Evolutionary conservation across 2,113 vertebrate species (phyloP), one percentile per base, ranked within the genome.

Genomic region (Pampusana beccarii): DNA sequence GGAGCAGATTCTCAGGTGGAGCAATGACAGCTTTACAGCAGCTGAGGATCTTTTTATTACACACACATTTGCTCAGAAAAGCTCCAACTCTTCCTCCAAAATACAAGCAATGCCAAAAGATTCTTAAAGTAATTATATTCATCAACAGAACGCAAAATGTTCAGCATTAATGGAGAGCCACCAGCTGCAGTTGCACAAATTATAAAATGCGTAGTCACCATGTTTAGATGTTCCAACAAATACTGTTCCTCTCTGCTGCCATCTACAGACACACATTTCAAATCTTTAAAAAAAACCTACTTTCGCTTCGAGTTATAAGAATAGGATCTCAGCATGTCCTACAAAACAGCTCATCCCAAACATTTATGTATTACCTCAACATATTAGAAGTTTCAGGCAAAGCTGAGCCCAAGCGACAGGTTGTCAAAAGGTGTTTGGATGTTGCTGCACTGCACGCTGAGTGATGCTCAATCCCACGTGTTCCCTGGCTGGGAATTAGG

Each of bases 191-290:
- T 53, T 33, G 29, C 75, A 62, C 25, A 56, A 69, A 82, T 80
- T 28, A 64, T 5, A 88, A 88, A 88, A 73, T 21, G 61, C 17
- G 1, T 2, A 29, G 58, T 75, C 87, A 85, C 58, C 66, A 20
- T 31, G 36, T 71, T 84, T 50, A 86, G 54, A 53, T 31, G 44
- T 34, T 53, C 46, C 31, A 70, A 65, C 31, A 78, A 77, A 54
- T 23, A 72, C 5, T 3, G 0, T 26, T 96, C 50, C 70, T 90
- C 91, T 94, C 56, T 97, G 75, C 92, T 90, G 94, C 95, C 96
- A 95, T 53, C 95, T 97, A 92, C 67, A 94, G 95, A 83, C 5
- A 65, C 5, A 65, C 10, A 48, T 19, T 57, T 46, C 6, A 54
- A 62, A 1, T 6, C 42, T 13, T n/a, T 15, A 6, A 7, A 33